A percentile compares a stretch with the other conserved stretches of the same genome.
Evolutionary conservation across 1,140 invertebrate genomes (phyloP).

Genomic region (Listronotus oregonensis): DNA sequence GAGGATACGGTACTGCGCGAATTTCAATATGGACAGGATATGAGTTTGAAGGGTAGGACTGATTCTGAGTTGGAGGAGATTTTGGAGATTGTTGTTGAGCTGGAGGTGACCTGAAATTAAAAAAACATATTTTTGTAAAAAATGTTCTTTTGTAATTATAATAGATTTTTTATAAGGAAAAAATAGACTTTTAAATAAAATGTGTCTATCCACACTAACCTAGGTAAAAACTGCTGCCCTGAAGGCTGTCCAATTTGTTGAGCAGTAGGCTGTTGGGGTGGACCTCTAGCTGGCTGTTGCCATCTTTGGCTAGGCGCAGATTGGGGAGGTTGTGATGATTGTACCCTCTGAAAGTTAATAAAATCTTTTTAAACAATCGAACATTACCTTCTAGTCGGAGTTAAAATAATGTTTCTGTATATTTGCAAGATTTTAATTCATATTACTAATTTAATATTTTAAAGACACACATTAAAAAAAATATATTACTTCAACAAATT

Average conservation of each 20-base stretch:
- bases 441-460: too few relatives aligned
- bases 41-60: conserved; percentile 20
- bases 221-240: conserved; percentile 39
- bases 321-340: not conserved
- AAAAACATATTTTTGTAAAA: too few relatives aligned
- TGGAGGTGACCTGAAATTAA: conserved; percentile 28
- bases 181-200: not conserved
- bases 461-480: too few relatives aligned
- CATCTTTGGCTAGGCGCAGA: conserved; percentile 21
- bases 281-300: conserved; percentile 25
- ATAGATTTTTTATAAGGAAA: too few relatives aligned
- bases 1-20: conserved; percentile 31
- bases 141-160: too few relatives aligned
- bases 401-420: too few relatives aligned
- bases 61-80: conserved; percentile 27
- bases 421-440: too few relatives aligned
- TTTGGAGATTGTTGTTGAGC: conserved; percentile 27
- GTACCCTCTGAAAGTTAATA: not conserved
- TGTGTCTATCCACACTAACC: not conserved
- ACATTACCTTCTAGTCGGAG: too few relatives aligned
- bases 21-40: conserved; percentile 39
- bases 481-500: too few relatives aligned
- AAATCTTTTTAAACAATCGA: too few relatives aligned
- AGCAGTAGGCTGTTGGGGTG: conserved; percentile 9
- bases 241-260: conserved; percentile 31